Evolutionary conservation across 2,797 vertebrate genomes (phyloP).

Genomic region (Alfaro cultratus): DNA sequence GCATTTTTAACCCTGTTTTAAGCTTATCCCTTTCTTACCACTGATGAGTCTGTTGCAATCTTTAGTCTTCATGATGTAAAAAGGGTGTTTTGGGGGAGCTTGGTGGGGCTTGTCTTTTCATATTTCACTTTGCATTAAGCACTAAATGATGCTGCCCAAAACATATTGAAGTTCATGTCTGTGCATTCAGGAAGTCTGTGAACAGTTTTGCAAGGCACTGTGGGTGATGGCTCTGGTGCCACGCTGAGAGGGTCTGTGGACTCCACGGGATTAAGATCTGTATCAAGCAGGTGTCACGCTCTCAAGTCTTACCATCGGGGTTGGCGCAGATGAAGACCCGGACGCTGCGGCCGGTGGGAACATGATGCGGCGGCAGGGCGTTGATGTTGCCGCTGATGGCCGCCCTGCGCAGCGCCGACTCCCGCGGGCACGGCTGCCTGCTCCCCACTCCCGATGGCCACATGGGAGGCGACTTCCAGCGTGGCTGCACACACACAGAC

Average conservation of each 20-base stretch:
- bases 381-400: constrained; percentile 89
- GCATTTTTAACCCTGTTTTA: background rate
- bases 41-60: background rate
- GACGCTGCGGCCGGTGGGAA: constrained; percentile 91
- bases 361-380: constrained; percentile 89
- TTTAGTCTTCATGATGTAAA: background rate
- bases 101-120: no score
- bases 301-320: constrained; percentile 89
- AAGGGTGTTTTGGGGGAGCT: no score
- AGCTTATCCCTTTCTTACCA: background rate
- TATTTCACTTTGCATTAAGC: background rate
- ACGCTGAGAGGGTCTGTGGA: background rate
- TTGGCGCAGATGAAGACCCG: constrained; percentile 95
- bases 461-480: constrained; percentile 88
- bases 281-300: background rate
- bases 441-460: constrained; percentile 90
- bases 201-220: background rate
- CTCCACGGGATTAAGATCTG: background rate
- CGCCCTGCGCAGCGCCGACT: constrained; percentile 90
- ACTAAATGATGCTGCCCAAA: background rate
- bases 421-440: constrained; percentile 88
- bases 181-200: background rate
- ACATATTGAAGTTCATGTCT: background rate
- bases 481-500: constrained; percentile 66
- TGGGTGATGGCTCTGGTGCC: background rate